A percentile compares a stretch with the other conserved stretches of the same genome.
phyloP scores from a whole-genome alignment of 2,797 vertebrate genomes.

The Notamacropus eugenii region DNA sequence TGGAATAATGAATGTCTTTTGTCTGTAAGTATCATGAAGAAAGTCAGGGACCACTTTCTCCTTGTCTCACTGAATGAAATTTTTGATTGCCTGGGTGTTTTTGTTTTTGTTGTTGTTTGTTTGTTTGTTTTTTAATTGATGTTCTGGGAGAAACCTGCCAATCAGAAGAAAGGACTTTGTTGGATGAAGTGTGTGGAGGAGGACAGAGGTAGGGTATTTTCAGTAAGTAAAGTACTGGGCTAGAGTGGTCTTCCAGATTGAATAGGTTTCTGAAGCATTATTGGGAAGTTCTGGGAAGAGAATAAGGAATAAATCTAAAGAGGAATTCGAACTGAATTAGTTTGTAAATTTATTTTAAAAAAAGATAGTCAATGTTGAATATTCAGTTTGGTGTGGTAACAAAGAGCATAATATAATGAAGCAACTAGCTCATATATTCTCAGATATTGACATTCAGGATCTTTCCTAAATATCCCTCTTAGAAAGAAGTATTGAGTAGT shows the following conservation, averaged over 20 bases:
- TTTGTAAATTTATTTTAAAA: not conserved
- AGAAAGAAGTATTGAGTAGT: not conserved
- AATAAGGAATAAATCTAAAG: not conserved
- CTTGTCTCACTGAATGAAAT: not conserved
- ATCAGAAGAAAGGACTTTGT: not conserved
- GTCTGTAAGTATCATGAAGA: no score
- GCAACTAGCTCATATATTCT: not conserved
- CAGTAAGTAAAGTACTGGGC: not conserved
- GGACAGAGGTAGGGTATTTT: not conserved
- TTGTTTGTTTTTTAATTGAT: not conserved
- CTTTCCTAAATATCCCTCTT: not conserved
- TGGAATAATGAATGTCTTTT: not conserved
- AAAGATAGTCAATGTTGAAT: not conserved
- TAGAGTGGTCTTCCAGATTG: not conserved
- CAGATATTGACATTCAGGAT: not conserved
- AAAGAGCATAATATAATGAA: not conserved
- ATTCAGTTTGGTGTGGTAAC: not conserved
- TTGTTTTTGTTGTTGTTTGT: not conserved
- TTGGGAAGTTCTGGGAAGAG: not conserved
- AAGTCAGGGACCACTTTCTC: not conserved
- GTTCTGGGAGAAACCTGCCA: not conserved
- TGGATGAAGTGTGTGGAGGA: not conserved
- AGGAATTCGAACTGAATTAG: not conserved
- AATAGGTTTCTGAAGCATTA: not conserved
- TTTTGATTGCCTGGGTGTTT: not conserved